Evolutionary conservation across 2,113 vertebrate genomes (phyloP), one percentile per base, ranked within the genome.

Genomic region (Centropus unirufus): DNA sequence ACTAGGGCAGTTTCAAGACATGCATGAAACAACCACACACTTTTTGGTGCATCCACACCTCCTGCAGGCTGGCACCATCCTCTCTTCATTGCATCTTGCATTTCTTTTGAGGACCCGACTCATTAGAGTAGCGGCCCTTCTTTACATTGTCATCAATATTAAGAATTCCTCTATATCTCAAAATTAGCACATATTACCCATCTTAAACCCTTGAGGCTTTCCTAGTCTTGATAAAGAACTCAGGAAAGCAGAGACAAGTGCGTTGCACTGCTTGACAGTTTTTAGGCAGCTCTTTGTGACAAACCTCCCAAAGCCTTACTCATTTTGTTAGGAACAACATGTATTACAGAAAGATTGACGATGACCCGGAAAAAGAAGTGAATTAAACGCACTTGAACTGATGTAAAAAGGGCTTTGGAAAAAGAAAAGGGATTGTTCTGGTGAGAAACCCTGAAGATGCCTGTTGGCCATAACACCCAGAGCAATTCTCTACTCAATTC

Each of bases 101-200:
- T 83, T 95, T 64, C 93, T 93, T 95, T 80, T 14, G 61, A 93
- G 72, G 82, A 96, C 54, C 93, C 63, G 68, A 91, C 89, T 93
- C 91, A 93, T 63, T 92, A 93, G 75, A 94, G 89, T 79, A 93
- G 75, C n/a, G 84, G 61, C 34, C 15, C 2, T 86, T 80, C 91
- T 96, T 92, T 84, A 64, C 10, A 88, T 72, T 42, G 62, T 73
- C 89, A 96, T 73, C 74, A 93, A 23, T 32, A 73, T 89, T 97
- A 96, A 89, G 62, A 91, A 73, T 74, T 95, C 63, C 91, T 96
- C 80, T 58, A 3, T 70, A 92, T 40, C 55, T 90, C 78, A 89
- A 93, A 92, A 96, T 93, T 80, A 80, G 92, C 73, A 30, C 42
- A 2, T 84, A 69, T 22, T 5, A 8, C 36, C 78, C 90, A 70